Conservation (phyloP, 2,888 invertebrate genomes). For the Oligia fasciuncula region DNA sequence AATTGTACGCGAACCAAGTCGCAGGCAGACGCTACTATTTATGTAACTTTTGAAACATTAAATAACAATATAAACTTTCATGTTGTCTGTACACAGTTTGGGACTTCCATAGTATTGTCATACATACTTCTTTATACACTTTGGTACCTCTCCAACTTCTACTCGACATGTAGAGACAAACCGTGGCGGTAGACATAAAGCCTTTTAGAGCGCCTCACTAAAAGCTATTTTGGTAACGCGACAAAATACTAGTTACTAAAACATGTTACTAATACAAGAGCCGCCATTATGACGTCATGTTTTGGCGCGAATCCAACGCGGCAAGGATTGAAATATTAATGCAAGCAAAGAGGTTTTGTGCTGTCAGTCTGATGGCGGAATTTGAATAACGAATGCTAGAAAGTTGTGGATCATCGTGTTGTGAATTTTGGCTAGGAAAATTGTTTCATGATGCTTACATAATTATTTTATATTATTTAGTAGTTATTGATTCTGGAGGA, state of each 20-base stretch:
- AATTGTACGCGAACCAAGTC: no score
- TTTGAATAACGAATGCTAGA: slow-evolving; percentile 2
- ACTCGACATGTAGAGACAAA: slow-evolving; percentile 2
- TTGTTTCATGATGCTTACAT: background rate
- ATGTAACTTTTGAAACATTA: background rate
- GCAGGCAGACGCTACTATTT: no score
- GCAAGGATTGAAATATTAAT: slow-evolving; percentile 55
- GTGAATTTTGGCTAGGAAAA: background rate
- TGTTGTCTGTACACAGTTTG: background rate
- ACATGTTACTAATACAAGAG: slow-evolving; percentile 34
- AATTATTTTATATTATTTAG: background rate
- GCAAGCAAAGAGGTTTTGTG: slow-evolving; percentile 5
- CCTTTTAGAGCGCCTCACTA: slow-evolving; percentile 48
- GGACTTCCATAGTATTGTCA: background rate
- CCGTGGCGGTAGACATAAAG: slow-evolving; percentile 29
- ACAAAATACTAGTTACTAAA: slow-evolving; percentile 37
- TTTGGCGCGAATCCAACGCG: slow-evolving; percentile 56
- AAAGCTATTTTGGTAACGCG: slow-evolving; percentile 49
- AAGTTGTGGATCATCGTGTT: background rate
- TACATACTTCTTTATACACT: background rate
- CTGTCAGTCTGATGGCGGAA: background rate
- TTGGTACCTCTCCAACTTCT: background rate
- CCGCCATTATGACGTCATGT: slow-evolving; percentile 42
- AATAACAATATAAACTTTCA: background rate
- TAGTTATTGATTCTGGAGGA: background rate